These are phyloP conservation scores for Tyria jacobaeae DNA, from an alignment of 2,888 invertebrate genomes.

Conservation along the genomic window DNA sequence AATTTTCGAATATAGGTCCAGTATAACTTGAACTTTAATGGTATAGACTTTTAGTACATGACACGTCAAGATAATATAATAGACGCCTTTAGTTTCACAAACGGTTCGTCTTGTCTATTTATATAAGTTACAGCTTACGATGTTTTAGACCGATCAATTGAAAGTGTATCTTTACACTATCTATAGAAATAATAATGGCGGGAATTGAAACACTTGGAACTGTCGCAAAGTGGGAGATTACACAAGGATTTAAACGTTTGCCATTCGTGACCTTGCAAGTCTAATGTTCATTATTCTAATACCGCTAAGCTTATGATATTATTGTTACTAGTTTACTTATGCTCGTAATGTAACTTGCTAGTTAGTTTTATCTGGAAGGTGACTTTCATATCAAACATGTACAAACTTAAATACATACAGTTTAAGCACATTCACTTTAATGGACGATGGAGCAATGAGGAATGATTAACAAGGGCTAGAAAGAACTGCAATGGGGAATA, in stretches of 20 bases:
- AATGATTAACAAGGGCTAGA: too few species aligned
- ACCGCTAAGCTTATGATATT: conserved; percentile 40
- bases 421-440: too few species aligned
- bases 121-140: neutral
- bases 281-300: conserved; percentile 61
- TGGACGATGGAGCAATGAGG: too few species aligned
- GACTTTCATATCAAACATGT: conserved; percentile 21
- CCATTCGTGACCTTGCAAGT: conserved; percentile 66
- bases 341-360: conserved; percentile 4
- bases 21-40: too few species aligned
- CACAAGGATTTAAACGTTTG: conserved; percentile 64
- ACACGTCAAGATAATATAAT: too few species aligned
- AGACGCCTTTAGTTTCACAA: too few species aligned
- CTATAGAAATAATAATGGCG: conserved; percentile 55
- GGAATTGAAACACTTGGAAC: conserved; percentile 58
- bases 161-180: conserved; percentile 25
- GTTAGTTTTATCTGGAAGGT: conserved; percentile 20
- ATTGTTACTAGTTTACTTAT: conserved; percentile 37
- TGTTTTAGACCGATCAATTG: neutral
- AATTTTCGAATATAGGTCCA: too few species aligned
- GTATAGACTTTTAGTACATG: too few species aligned
- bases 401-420: too few species aligned
- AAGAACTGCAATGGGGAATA: too few species aligned
- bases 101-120: too few species aligned
- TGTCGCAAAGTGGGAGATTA: conserved; percentile 60